Conservation (phyloP, 2,888 invertebrate species). For the Idaea straminata region DNA sequence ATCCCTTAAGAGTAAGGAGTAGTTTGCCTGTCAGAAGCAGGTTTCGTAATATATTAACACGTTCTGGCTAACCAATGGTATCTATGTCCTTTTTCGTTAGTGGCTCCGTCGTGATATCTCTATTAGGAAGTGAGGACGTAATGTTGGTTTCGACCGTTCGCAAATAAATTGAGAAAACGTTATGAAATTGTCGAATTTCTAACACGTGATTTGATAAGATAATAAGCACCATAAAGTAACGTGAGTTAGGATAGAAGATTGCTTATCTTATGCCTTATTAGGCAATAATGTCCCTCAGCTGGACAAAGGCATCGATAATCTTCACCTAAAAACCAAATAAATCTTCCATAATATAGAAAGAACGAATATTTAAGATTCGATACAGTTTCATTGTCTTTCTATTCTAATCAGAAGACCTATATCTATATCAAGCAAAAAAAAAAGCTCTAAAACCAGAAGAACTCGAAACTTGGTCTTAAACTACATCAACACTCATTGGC, state of each 20-base stretch:
- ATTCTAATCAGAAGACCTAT: too few relatives aligned
- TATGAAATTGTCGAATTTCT: conserved; percentile 16
- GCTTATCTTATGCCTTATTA: neutral
- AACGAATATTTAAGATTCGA: too few relatives aligned
- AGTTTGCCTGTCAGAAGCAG: conserved; percentile 28
- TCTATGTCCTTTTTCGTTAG: conserved; percentile 55
- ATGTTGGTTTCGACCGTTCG: conserved; percentile 33
- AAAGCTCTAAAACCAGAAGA: neutral
- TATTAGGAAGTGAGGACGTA: conserved; percentile 59
- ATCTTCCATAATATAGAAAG: too few relatives aligned
- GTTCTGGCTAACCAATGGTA: conserved; percentile 46
- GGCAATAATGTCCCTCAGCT: neutral
- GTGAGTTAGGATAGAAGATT: neutral
- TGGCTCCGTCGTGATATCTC: conserved; percentile 62
- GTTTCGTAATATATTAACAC: conserved; percentile 54
- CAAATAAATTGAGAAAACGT: conserved; percentile 22
- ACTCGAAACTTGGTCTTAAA: neutral
- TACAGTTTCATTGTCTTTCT: too few relatives aligned
- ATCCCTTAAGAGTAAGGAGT: conserved; percentile 19
- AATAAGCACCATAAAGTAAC: neutral
- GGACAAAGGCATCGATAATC: too few relatives aligned
- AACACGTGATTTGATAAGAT: neutral
- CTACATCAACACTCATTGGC: neutral
- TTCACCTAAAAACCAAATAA: too few relatives aligned
- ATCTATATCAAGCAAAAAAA: neutral